These are phyloP conservation scores for Denticeps clupeoides DNA, from an alignment of 2,797 vertebrate species.

Conservation along the genomic window DNA sequence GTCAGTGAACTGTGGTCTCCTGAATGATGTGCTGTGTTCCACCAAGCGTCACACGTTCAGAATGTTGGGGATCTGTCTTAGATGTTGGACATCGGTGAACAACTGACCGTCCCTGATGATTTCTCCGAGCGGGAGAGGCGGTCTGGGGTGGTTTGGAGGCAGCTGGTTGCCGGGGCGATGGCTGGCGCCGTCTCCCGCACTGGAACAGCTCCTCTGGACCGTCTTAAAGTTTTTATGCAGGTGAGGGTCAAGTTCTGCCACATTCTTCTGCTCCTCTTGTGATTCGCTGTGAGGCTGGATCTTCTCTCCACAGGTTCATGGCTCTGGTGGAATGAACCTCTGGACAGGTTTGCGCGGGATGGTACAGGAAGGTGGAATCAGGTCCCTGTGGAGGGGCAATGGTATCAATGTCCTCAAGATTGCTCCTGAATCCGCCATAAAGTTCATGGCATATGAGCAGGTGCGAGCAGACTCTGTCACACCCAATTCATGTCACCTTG, in stretches of 20 bases:
- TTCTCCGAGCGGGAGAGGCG: conserved; percentile 80
- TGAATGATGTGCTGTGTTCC: no score
- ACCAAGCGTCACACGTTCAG: no score
- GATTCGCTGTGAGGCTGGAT: not conserved
- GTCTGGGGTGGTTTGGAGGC: conserved; percentile 81
- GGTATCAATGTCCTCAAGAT: conserved; percentile 78
- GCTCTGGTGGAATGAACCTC: conserved; percentile 50
- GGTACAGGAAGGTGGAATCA: conserved; percentile 58
- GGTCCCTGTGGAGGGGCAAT: conserved; percentile 71
- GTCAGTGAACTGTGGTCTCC: conserved; percentile 42
- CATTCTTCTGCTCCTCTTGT: not conserved
- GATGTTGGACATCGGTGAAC: conserved; percentile 90
- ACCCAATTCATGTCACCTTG: no score
- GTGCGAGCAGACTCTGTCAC: no score
- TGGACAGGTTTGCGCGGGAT: conserved; percentile 57
- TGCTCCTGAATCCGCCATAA: conserved; percentile 72
- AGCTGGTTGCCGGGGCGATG: conserved; percentile 78
- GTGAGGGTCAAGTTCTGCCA: conserved; percentile 43
- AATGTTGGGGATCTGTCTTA: conserved; percentile 36
- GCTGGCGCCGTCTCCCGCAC: conserved; percentile 86
- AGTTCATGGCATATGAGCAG: conserved; percentile 81
- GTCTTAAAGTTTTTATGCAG: conserved; percentile 91
- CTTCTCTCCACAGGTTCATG: conserved; percentile 45
- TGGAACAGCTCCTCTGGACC: conserved; percentile 84
- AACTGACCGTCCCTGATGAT: conserved; percentile 82